A percentile compares a stretch with the other conserved stretches of the same genome.
Evolutionary conservation across 1,140 invertebrate species (phyloP).

Genomic region (Drosophila miranda): DNA sequence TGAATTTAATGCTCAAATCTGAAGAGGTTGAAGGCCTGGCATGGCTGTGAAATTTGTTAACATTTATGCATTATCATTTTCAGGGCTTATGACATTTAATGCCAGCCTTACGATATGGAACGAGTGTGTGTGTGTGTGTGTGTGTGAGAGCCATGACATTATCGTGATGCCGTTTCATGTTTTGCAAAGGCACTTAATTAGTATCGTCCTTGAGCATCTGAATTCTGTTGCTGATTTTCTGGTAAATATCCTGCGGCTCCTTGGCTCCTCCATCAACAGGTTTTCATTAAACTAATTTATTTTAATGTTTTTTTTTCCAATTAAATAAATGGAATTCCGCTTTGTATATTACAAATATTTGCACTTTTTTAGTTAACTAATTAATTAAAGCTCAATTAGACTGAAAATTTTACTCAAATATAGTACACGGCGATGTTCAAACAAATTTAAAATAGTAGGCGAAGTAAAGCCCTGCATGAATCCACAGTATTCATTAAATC

Average conservation of each 20-base stretch:
- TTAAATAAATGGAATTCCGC: constrained; percentile 6
- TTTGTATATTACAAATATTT: not conserved
- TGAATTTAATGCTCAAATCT: constrained; percentile 50
- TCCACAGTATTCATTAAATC: not conserved
- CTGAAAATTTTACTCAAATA: not conserved
- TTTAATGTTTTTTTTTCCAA: not conserved
- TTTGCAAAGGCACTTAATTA: constrained; percentile 5
- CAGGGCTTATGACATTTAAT: constrained; percentile 50
- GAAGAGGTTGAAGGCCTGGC: not conserved
- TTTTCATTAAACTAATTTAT: not conserved
- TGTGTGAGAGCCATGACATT: not conserved
- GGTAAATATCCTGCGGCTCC: no score
- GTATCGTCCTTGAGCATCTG: not conserved
- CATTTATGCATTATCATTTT: constrained; percentile 64
- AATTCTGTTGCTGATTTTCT: no score
- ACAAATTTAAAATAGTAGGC: not conserved
- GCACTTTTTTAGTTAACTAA: not conserved
- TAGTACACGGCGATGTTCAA: not conserved
- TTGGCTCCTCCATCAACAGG: not conserved
- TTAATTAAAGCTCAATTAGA: constrained; percentile 1
- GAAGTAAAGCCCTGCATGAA: no score
- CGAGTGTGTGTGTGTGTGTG: not conserved
- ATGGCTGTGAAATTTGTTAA: constrained; percentile 67
- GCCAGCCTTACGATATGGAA: not conserved
- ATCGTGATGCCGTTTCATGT: no score